These are phyloP conservation scores for Anagrus nilaparvatae DNA, from an alignment of 1,140 invertebrate genomes.

Conservation along the genomic window DNA sequence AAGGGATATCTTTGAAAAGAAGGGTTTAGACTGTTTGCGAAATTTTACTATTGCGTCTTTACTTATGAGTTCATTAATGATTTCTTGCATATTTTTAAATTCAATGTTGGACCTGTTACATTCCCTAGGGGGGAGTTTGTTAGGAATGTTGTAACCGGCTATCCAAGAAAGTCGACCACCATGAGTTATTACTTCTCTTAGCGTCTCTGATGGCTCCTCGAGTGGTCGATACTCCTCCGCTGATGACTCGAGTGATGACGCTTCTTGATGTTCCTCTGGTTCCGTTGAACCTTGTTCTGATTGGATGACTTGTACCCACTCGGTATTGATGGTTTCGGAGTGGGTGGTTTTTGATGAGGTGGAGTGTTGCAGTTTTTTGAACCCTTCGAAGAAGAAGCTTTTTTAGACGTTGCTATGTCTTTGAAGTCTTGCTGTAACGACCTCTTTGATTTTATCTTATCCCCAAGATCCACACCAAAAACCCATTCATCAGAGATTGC, in stretches of 20 bases:
- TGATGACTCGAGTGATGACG: neutral
- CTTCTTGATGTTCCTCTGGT: neutral
- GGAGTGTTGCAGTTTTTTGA: neutral
- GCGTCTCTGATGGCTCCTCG: neutral
- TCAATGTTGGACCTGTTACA: neutral
- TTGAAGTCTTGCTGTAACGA: neutral
- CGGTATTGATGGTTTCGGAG: neutral
- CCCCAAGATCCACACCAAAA: slow-evolving; percentile 12
- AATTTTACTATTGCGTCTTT: slow-evolving; percentile 8
- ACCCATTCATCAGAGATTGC: slow-evolving; percentile 9
- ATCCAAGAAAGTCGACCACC: slow-evolving; percentile 8
- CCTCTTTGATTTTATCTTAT: slow-evolving; percentile 9
- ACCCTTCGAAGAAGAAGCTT: neutral
- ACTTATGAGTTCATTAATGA: neutral
- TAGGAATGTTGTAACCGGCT: slow-evolving; percentile 8
- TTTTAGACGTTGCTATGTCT: neutral
- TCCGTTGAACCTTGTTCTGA: neutral
- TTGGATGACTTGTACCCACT: neutral
- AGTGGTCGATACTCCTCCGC: neutral
- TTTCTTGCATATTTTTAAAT: neutral
- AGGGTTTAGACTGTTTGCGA: neutral
- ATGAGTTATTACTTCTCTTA: slow-evolving; percentile 3
- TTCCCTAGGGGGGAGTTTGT: neutral
- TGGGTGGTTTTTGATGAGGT: neutral
- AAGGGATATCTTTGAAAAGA: neutral